Percentiles rank a stretch among this genome's conserved stretches.
Evolutionary conservation across 2,888 invertebrate genomes (phyloP).

Genomic region (Tetramorium bicarinatum): DNA sequence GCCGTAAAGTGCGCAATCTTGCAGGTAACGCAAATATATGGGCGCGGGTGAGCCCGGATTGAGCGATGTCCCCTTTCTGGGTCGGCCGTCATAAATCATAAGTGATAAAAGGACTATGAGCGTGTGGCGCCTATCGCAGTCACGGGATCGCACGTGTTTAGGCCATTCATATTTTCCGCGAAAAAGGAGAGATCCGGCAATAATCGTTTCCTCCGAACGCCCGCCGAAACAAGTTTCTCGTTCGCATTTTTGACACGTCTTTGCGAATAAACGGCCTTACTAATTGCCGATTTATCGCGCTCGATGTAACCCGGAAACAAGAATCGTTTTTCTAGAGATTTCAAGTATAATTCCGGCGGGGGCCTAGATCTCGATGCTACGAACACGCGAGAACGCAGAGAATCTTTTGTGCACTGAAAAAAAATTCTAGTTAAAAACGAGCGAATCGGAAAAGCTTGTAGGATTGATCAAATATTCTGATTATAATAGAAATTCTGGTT

Average conservation of each 20-base stretch:
- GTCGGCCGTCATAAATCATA: slow-evolving; percentile 48
- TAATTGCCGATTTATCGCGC: slow-evolving; percentile 35
- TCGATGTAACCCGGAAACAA: neutral
- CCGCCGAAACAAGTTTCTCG: slow-evolving; percentile 9
- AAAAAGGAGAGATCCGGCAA: slow-evolving; percentile 8
- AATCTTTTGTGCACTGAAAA: neutral
- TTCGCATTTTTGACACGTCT: slow-evolving; percentile 15
- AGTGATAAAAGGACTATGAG: slow-evolving; percentile 38
- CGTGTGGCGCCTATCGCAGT: slow-evolving; percentile 39
- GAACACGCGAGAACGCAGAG: neutral
- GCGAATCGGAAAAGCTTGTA: no score
- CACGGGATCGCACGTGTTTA: slow-evolving; percentile 32
- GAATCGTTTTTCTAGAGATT: neutral
- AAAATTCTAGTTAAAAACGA: no score
- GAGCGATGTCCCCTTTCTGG: slow-evolving; percentile 40
- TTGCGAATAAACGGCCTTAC: slow-evolving; percentile 37
- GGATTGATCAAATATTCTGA: no score
- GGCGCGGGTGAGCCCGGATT: slow-evolving; percentile 26
- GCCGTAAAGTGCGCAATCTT: slow-evolving; percentile 44
- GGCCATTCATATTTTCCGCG: slow-evolving; percentile 45
- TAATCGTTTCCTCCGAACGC: slow-evolving; percentile 25
- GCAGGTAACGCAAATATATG: slow-evolving; percentile 49
- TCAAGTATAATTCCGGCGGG: neutral
- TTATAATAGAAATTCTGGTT: no score
- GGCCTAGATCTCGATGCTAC: neutral